Base-by-base conservation (phyloP, 2,888 invertebrate species). In the Xestobium rufovillosum region DNA sequence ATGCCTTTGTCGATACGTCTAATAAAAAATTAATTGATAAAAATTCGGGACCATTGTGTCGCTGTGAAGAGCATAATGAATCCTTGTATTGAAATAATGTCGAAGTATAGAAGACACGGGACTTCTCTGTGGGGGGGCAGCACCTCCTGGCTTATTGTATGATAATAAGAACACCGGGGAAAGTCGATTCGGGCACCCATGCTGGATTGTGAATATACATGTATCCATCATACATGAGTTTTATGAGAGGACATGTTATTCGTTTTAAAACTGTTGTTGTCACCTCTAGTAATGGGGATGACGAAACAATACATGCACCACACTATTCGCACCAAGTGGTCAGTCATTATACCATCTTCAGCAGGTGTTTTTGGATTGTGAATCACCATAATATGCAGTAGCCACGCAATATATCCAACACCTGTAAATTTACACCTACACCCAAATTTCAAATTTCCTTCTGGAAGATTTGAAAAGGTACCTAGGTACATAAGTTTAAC, bases 91-190 rank as follows among this genome's bases (percentile, higher is more conserved):
- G 23, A 19, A 19, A 19, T 19, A 6, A 19, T n/a, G 23, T n/a
- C 6, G 23, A 19, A 19, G 23, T 8, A 6, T 19, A n/a, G 23
- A 19, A 19, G 23, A 52, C 53, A 55, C 52, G 54, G 55, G 53
- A 52, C 49, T 48, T 42, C 50, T 31, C 52, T 47, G 48, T 51
- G 43, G 57, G 59, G 44, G 52, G 49, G 53, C 54, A 56, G 51
- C 60, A 60, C 59, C 59, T 59, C 58, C 56, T 45, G 54, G 48
- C 48, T 52, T 47, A 60, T 60, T 59, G 59, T 60, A 60, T 59
- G 61, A 45, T 60, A 61, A 61, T 59, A 59, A 58, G 53, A 56
- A 57, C 58, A 56, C 42, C n/a, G 55, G 53, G 50, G 51, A 56
- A 60, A 55, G 51, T 52, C 50, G 34, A 47, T 19, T 43, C 43